These are phyloP conservation scores for Empidonax traillii DNA, from an alignment of 2,113 vertebrate species.

Conservation along the genomic window DNA sequence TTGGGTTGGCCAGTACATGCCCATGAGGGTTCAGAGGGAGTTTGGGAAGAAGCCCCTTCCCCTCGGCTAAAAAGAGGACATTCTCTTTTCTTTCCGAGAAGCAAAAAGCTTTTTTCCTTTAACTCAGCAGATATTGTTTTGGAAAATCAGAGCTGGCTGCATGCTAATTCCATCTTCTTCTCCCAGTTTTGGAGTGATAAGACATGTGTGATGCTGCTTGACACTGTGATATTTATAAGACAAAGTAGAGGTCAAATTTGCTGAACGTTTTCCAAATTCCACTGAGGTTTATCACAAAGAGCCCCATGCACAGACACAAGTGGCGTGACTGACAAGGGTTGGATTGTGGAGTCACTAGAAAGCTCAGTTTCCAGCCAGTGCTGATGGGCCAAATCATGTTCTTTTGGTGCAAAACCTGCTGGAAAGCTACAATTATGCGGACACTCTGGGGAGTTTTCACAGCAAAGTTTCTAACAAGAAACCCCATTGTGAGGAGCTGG, in stretches of 20 bases:
- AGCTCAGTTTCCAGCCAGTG: neutral
- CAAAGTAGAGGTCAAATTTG: constrained; percentile 64
- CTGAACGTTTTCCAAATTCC: constrained; percentile 69
- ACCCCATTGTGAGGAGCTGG: neutral
- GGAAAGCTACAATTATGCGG: neutral
- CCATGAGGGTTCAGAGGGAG: neutral
- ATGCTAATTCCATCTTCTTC: constrained; percentile 50
- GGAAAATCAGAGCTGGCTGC: constrained; percentile 41
- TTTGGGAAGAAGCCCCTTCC: neutral
- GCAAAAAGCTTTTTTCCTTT: constrained; percentile 13
- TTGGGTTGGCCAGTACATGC: neutral
- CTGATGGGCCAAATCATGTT: neutral
- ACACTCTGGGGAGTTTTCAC: neutral
- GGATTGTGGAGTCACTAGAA: constrained; percentile 29
- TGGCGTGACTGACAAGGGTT: constrained; percentile 33
- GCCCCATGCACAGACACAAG: constrained; percentile 26
- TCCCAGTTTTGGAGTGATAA: constrained; percentile 8
- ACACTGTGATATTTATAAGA: constrained; percentile 70
- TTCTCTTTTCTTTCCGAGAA: neutral
- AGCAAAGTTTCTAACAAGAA: neutral
- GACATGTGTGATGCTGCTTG: constrained; percentile 33
- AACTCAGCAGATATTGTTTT: constrained; percentile 21
- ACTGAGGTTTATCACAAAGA: constrained; percentile 64
- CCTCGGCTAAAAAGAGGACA: neutral
- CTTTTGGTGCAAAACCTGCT: constrained; percentile 8